Evolutionary conservation across 2,113 vertebrate species (phyloP).

Genomic region (Zosterops hypoxanthus): DNA sequence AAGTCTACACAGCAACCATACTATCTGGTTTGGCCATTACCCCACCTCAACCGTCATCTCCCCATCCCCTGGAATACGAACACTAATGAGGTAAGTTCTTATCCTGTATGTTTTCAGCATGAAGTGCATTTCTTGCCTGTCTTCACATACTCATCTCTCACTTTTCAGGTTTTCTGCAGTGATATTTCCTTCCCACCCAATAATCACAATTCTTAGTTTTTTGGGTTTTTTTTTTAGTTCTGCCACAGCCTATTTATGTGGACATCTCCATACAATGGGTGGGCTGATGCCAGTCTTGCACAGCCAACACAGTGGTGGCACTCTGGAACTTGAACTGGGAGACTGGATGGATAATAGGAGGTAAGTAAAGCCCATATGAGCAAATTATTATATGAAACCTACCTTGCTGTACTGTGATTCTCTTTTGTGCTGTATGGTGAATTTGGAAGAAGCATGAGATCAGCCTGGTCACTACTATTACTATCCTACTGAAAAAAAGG

Average conservation of each 20-base stretch:
- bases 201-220: neutral
- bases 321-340: constrained; percentile 93
- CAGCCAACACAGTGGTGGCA: constrained; percentile 85
- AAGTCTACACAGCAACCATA: constrained; percentile 88
- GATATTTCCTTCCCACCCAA: neutral
- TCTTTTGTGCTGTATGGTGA: neutral
- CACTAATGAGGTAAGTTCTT: constrained; percentile 85
- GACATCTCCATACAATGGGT: constrained; percentile 92
- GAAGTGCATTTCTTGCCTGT: neutral
- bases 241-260: constrained; percentile 92
- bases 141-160: neutral
- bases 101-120: neutral
- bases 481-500: neutral
- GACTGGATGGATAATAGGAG: constrained; percentile 96
- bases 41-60: constrained; percentile 94
- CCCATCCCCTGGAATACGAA: constrained; percentile 84
- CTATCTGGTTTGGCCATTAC: constrained; percentile 97
- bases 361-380: constrained; percentile 66
- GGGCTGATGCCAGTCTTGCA: constrained; percentile 92
- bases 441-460: neutral
- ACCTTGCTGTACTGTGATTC: neutral
- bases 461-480: neutral
- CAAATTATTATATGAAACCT: neutral
- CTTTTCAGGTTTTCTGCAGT: neutral
- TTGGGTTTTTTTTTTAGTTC: constrained; percentile 71